Base-by-base conservation (phyloP, 1,140 invertebrate genomes). In the Sinonovacula constricta region DNA sequence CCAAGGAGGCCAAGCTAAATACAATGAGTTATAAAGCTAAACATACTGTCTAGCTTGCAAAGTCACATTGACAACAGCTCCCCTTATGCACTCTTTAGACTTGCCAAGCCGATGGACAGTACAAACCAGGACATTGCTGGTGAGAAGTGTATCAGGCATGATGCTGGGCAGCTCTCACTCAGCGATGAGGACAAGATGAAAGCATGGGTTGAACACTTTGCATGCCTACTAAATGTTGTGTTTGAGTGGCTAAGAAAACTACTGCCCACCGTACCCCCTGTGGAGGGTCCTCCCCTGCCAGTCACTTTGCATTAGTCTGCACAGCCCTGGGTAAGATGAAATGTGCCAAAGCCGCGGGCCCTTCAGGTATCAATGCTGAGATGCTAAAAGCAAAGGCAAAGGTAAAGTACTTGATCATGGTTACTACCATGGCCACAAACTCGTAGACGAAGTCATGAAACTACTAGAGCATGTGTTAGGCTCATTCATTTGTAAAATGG, bases 331-430 rank as follows among this genome's bases (percentile, higher is more conserved):
- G 28, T 30, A 65, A 74, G 39, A 74, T 74, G 70, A 74, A 63
- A 31, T 54, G 30, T 51, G 57, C 57, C 49, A 74, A 63, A 39
- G 59, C 70, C 33, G 36, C 70, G 4, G 3, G 56, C 12, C 70
- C 36, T 5, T 74, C 70, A 30, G 69, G 69, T 22, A 45, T 72
- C 33, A 72, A 39, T 45, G 69, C 39, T 36, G 69, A 72, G 69
- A 72, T 63, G 70, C n/a, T 74, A 31, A 74, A 74, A 74, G 57
- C 70, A 39, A 74, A 30, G 59, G 70, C 28, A 68, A 68, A 34
- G 45, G 66, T 22, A 54, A 68, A 53, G 66, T 33, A 18, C 60
- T 57, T 24, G 53, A 34, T 53, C 30, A 33, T 22, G 49, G 39
- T n/a, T 63, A 30, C 28, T 66, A 45, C 18, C 39, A 18, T 45